These are phyloP conservation scores for Meteorus colon DNA, from an alignment of 2,888 invertebrate species.

Conservation along the genomic window DNA sequence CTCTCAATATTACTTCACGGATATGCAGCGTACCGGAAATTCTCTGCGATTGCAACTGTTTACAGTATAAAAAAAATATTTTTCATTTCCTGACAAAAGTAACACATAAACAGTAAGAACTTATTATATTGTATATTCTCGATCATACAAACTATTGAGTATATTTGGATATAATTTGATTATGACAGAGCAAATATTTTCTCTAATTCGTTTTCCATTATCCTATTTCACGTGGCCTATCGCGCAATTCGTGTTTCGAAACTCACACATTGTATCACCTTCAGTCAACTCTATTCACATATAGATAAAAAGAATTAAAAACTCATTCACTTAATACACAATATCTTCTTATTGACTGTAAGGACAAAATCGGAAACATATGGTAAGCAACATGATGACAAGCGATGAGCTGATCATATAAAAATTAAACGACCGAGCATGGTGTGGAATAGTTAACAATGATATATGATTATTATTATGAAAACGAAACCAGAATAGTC, in stretches of 20 bases:
- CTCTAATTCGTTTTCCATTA: neutral
- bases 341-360: neutral
- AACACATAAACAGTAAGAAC: neutral
- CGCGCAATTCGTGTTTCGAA: neutral
- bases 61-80: neutral
- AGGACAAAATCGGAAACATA: neutral
- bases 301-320: neutral
- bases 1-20: constrained; percentile 6
- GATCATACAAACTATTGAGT: neutral
- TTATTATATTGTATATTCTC: neutral
- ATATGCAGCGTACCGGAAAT: neutral
- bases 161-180: neutral
- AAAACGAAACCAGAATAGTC: constrained; percentile 21
- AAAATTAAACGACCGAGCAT: constrained; percentile 52
- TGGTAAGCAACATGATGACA: neutral
- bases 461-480: constrained; percentile 46
- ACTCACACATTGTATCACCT: neutral
- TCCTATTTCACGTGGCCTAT: neutral
- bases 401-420: neutral
- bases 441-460: constrained; percentile 63
- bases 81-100: neutral
- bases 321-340: neutral
- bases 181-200: neutral
- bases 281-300: neutral
- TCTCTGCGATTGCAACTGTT: neutral